A percentile compares a stretch with the other conserved stretches of the same genome.
Conservation (phyloP, 2,888 invertebrate species). For the Hedya salicella region DNA sequence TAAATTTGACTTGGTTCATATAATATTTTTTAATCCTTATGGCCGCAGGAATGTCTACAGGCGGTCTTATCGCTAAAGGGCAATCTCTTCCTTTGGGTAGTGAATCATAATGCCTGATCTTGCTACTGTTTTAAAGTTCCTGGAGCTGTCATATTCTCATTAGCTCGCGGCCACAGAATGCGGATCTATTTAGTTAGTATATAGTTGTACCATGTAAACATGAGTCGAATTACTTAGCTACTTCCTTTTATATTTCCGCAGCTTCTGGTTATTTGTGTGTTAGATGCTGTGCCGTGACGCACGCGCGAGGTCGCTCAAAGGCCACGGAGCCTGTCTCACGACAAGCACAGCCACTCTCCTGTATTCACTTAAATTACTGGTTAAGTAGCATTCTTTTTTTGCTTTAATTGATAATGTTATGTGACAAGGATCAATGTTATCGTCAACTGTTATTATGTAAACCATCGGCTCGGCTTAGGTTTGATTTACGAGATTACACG, state of each 20-base stretch:
- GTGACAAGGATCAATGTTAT: slow-evolving; percentile 23
- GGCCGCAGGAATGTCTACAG: too few species aligned
- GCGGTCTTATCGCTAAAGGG: too few species aligned
- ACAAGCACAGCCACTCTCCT: slow-evolving; percentile 40
- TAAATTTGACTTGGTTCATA: too few species aligned
- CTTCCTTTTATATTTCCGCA: slow-evolving; percentile 50
- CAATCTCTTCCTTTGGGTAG: too few species aligned
- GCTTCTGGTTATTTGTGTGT: slow-evolving; percentile 46
- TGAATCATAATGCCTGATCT: background rate
- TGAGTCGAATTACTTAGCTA: slow-evolving; percentile 41
- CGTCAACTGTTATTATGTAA: background rate
- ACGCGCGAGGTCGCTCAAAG: slow-evolving; percentile 54
- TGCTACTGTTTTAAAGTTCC: background rate
- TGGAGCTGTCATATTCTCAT: background rate
- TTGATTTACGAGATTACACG: background rate
- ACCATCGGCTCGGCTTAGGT: background rate
- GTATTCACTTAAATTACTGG: slow-evolving; percentile 37
- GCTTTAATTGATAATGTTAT: slow-evolving; percentile 18
- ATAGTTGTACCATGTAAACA: slow-evolving; percentile 24
- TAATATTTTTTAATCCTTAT: too few species aligned
- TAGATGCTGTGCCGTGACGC: slow-evolving; percentile 48
- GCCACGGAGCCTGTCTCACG: slow-evolving; percentile 46
- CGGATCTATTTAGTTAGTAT: slow-evolving; percentile 12
- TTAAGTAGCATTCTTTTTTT: slow-evolving; percentile 40
- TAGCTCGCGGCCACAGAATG: background rate